These are phyloP conservation scores for Sclerurus mexicanus DNA, from an alignment of 2,113 vertebrate genomes.

Conservation along the genomic window DNA sequence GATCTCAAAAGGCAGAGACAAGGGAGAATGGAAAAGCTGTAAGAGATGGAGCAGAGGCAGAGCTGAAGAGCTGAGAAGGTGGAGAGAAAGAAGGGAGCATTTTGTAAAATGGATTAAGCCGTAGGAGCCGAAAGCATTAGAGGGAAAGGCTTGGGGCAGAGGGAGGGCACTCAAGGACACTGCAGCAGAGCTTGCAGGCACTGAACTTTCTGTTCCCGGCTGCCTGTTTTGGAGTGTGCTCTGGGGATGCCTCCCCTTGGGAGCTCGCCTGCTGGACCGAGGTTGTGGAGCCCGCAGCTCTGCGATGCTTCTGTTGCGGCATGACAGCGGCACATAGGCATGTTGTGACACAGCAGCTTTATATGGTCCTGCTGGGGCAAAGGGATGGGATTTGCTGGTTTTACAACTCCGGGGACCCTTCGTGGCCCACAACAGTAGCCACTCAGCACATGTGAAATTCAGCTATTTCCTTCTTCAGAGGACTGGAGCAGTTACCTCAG, in stretches of 20 bases:
- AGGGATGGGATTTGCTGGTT: background rate
- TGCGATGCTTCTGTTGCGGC: background rate
- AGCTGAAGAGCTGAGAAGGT: background rate
- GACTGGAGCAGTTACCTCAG: background rate
- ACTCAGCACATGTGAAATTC: background rate
- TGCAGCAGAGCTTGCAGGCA: slow-evolving; percentile 9
- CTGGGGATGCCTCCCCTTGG: slow-evolving; percentile 48
- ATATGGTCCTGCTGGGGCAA: background rate
- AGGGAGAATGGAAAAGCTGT: background rate
- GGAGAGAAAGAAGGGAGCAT: background rate
- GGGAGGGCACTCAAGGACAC: slow-evolving; percentile 67
- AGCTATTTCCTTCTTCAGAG: background rate
- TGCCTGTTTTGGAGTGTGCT: slow-evolving; percentile 45
- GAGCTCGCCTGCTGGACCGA: background rate
- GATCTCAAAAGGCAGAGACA: background rate
- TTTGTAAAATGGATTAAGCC: background rate
- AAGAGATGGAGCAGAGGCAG: background rate
- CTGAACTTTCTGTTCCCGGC: slow-evolving; percentile 55
- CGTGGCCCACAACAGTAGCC: background rate
- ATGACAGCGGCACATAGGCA: background rate
- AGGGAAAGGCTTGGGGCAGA: slow-evolving; percentile 9
- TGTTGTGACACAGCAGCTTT: background rate
- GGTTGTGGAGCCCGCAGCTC: background rate
- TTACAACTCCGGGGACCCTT: background rate
- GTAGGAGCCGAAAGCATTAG: background rate